Percentiles rank a stretch among this genome's conserved stretches.
phyloP scores from a whole-genome alignment of 2,113 vertebrate species.

The Elanus axillaris region DNA sequence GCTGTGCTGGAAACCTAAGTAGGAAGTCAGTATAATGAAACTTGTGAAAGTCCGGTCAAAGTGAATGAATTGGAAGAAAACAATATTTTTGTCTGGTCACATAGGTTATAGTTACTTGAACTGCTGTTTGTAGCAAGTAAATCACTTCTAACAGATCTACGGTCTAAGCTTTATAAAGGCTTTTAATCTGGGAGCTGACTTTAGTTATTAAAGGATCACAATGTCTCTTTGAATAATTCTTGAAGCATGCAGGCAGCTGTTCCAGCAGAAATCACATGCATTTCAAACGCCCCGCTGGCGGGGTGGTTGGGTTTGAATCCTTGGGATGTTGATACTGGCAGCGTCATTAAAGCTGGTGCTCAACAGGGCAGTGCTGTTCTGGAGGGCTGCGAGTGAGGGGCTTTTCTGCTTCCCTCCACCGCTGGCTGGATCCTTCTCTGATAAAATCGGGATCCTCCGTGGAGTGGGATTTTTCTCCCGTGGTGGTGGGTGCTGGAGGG shows the following conservation, averaged over 20 bases:
- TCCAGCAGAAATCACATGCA: background rate
- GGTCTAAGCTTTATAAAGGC: background rate
- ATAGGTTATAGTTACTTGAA: background rate
- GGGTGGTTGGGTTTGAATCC: background rate
- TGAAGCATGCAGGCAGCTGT: background rate
- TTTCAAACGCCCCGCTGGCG: background rate
- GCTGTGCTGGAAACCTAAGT: background rate
- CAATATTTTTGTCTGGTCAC: background rate
- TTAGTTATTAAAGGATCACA: background rate
- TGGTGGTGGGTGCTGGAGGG: background rate
- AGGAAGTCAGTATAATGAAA: background rate
- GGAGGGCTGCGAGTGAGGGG: background rate
- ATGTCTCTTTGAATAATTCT: background rate
- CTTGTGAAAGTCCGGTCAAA: background rate
- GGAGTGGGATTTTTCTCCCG: background rate
- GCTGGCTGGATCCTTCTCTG: background rate
- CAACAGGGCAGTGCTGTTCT: fast-evolving
- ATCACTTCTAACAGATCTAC: background rate
- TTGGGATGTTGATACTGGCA: background rate
- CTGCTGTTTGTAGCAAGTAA: background rate
- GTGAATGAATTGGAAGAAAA: background rate
- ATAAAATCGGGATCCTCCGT: fast-evolving
- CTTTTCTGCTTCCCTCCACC: fast-evolving
- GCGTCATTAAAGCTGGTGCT: background rate
- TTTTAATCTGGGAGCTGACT: background rate